Percentiles rank a stretch among this genome's conserved stretches.
These are phyloP conservation scores for silkworm (Bombyx mori) DNA, from an alignment of 1,140 invertebrate genomes.

Conservation along the genomic window ASM3026992v2 NC_085119.1:15086501-15087000, in stretches of 20 bases:
- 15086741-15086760: constrained; percentile 40
- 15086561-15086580: too few relatives aligned
- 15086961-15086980: too few relatives aligned
- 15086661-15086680: constrained; percentile 39
- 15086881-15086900: constrained; percentile 46
- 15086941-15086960: constrained; percentile 4
- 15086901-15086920: constrained; percentile 63
- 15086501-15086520: too few relatives aligned
- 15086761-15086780: constrained; percentile 37
- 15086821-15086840: constrained; percentile 71
- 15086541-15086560: too few relatives aligned
- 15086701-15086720: constrained; percentile 53
- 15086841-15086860: constrained; percentile 65
- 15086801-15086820: constrained; percentile 64
- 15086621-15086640: background rate
- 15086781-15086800: constrained; percentile 66
- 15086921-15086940: constrained; percentile 37
- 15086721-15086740: constrained; percentile 52
- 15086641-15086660: constrained; percentile 33
- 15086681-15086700: constrained; percentile 35
- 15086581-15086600: too few relatives aligned
- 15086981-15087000: too few relatives aligned
- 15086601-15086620: too few relatives aligned
- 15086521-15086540: too few relatives aligned
- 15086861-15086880: constrained; percentile 44